phyloP scores from a whole-genome alignment of 2,797 vertebrate species.

The Paguma larvata region DNA sequence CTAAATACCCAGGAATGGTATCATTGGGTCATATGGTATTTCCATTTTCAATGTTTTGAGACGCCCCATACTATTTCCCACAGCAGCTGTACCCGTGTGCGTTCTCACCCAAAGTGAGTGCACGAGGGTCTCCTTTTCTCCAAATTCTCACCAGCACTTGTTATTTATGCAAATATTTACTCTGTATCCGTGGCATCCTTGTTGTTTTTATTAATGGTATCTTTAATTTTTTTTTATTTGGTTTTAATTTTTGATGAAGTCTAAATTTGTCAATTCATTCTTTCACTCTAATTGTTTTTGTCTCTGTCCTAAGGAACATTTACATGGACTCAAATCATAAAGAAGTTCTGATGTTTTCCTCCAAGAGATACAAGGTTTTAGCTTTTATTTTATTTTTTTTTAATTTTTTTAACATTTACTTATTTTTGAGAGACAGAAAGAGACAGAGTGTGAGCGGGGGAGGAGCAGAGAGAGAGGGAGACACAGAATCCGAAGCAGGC shows the following conservation, averaged over 20 bases:
- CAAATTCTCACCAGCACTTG: background rate
- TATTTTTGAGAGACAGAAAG: no score
- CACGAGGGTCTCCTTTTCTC: background rate
- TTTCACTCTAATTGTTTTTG: background rate
- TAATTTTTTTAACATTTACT: no score
- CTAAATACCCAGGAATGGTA: background rate
- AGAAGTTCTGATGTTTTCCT: background rate
- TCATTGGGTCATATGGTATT: background rate
- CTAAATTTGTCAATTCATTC: background rate
- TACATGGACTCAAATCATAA: background rate
- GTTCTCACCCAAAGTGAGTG: background rate
- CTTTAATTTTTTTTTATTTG: background rate
- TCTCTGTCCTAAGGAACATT: background rate
- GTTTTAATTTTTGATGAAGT: constrained; percentile 5
- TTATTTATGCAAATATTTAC: background rate
- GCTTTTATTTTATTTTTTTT: background rate
- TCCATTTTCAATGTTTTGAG: background rate
- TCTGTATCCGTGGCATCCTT: background rate
- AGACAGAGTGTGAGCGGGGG: no score
- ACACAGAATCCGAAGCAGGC: no score
- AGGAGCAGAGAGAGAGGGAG: no score
- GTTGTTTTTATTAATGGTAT: background rate
- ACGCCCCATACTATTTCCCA: background rate
- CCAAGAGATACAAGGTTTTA: background rate
- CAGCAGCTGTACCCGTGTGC: background rate